These are phyloP conservation scores for Limenitis camilla DNA, from an alignment of 2,888 invertebrate genomes.

Conservation along the genomic window DNA sequence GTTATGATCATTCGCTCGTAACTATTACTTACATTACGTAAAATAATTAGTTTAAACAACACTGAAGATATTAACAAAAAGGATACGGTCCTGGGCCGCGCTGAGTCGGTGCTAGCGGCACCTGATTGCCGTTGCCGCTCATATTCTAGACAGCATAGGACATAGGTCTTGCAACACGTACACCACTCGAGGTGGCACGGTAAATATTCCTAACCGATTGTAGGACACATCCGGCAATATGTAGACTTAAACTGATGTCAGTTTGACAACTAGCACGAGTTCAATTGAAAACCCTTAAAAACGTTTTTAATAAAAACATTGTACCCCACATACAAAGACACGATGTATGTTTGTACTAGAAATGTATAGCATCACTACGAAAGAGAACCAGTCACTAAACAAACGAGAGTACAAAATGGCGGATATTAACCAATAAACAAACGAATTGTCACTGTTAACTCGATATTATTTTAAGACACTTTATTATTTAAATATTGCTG, in stretches of 20 bases:
- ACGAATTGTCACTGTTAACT: constrained; percentile 63
- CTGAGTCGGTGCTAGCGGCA: constrained; percentile 76
- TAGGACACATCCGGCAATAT: constrained; percentile 74
- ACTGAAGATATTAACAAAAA: constrained; percentile 46
- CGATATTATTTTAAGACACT: constrained; percentile 38
- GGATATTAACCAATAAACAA: constrained; percentile 74
- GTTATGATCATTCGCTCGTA: too few relatives aligned
- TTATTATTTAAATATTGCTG: constrained; percentile 39
- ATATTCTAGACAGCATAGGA: constrained; percentile 76
- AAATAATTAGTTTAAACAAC: constrained; percentile 48
- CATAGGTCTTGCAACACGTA: constrained; percentile 76
- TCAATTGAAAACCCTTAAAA: constrained; percentile 55
- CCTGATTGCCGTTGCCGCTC: constrained; percentile 80
- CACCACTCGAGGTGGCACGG: constrained; percentile 78
- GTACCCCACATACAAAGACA: constrained; percentile 60
- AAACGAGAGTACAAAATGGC: constrained; percentile 75
- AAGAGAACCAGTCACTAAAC: constrained; percentile 69
- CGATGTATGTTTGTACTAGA: constrained; percentile 54
- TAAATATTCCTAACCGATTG: constrained; percentile 70
- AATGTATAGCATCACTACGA: constrained; percentile 62
- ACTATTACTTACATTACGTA: constrained; percentile 71
- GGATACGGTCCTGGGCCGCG: constrained; percentile 77
- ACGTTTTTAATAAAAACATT: constrained; percentile 68
- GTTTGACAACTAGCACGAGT: constrained; percentile 63
- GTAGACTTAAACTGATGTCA: constrained; percentile 62